These are phyloP conservation scores for Hippolais icterina DNA, from an alignment of 2,113 vertebrate species.

Conservation along the genomic window DNA sequence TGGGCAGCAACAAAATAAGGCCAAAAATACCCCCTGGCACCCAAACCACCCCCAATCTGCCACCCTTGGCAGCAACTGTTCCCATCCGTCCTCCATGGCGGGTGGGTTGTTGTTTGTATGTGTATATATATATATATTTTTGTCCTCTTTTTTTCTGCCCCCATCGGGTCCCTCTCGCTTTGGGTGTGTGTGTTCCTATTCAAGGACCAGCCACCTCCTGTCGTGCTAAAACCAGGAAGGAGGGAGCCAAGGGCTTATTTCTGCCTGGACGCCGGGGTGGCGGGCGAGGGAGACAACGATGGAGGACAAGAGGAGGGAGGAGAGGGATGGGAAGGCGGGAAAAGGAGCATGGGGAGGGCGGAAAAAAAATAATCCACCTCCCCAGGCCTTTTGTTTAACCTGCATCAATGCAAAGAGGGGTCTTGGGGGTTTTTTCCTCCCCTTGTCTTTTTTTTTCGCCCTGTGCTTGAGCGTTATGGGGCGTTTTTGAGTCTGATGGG, in stretches of 20 bases:
- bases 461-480: background rate
- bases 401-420: background rate
- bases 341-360: background rate
- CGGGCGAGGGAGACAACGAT: background rate
- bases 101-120: background rate
- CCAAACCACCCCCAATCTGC: background rate
- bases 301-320: background rate
- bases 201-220: conserved; percentile 27
- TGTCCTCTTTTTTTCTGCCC: background rate
- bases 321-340: background rate
- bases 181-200: conserved; percentile 15
- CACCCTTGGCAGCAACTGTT: background rate
- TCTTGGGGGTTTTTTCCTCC: background rate
- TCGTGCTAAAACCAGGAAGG: conserved; percentile 19
- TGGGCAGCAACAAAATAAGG: background rate
- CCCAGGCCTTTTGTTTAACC: conserved; percentile 54
- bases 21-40: conserved; percentile 9
- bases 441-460: background rate
- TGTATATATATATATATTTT: background rate
- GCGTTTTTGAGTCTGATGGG: background rate
- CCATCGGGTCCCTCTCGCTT: background rate
- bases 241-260: conserved; percentile 37
- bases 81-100: background rate
- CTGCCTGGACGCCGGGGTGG: background rate
- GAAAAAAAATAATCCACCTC: background rate